phyloP scores from a whole-genome alignment of 1,140 invertebrate genomes.

The Macrotrachela quadricornifera region DNA sequence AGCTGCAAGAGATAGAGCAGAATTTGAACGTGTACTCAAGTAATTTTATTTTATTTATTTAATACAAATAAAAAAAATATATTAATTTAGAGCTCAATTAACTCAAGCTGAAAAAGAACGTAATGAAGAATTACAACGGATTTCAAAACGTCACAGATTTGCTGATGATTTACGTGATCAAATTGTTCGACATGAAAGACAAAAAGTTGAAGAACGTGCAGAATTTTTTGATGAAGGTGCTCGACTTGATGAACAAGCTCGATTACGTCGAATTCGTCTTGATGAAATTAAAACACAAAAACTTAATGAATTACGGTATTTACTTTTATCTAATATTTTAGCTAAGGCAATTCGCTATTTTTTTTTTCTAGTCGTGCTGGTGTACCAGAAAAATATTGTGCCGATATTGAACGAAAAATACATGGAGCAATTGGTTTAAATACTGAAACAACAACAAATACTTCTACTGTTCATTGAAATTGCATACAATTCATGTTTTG shows the following conservation, averaged over 20 bases:
- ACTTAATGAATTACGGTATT: conserved; percentile 25
- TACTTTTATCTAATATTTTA: background rate
- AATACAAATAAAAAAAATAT: no score
- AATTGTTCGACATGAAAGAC: conserved; percentile 26
- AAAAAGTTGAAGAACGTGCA: conserved; percentile 20
- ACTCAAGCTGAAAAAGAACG: conserved; percentile 28
- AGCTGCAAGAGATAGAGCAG: conserved; percentile 25
- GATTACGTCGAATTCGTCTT: conserved; percentile 19
- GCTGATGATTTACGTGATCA: conserved; percentile 25
- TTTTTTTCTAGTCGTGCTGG: conserved; percentile 22
- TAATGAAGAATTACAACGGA: conserved; percentile 15
- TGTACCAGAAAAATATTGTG: conserved; percentile 21
- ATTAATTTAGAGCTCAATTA: conserved; percentile 23
- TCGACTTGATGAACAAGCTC: conserved; percentile 26
- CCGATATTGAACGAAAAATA: conserved; percentile 9
- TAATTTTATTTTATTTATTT: conserved; percentile 9
- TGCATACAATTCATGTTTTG: no score
- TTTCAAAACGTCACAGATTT: conserved; percentile 13
- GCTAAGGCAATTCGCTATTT: background rate
- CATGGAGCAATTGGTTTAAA: conserved; percentile 9
- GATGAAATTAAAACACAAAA: conserved; percentile 30
- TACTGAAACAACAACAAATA: no score
- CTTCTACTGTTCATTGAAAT: no score
- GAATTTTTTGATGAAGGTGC: conserved; percentile 31
- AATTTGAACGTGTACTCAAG: conserved; percentile 31